Conservation (phyloP, 2,888 invertebrate genomes). For the Archips crataeganus region DNA sequence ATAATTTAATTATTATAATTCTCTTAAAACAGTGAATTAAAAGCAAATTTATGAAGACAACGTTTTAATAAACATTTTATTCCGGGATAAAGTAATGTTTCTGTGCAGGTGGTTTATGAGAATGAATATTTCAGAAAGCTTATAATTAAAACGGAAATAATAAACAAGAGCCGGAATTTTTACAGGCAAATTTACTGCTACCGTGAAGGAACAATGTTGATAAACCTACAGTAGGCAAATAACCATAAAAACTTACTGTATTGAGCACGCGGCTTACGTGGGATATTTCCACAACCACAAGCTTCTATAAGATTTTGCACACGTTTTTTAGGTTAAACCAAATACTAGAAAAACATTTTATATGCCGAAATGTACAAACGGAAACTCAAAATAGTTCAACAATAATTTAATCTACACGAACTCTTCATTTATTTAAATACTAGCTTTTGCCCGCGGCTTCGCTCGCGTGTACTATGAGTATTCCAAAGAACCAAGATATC, state of each 20-base stretch:
- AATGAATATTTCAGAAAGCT: conserved; percentile 50
- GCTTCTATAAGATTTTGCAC: too few relatives aligned
- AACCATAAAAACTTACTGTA: not conserved
- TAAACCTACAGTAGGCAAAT: conserved; percentile 14
- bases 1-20: not conserved
- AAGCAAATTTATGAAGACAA: not conserved
- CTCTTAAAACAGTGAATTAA: not conserved
- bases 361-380: too few relatives aligned
- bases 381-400: too few relatives aligned
- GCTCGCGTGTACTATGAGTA: too few relatives aligned
- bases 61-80: conserved; percentile 22
- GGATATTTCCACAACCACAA: too few relatives aligned
- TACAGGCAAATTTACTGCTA: conserved; percentile 62
- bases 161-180: conserved; percentile 65
- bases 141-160: conserved; percentile 68
- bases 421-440: too few relatives aligned
- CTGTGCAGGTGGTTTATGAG: conserved; percentile 24
- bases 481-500: too few relatives aligned
- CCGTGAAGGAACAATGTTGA: conserved; percentile 46
- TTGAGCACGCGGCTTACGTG: too few relatives aligned
- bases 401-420: too few relatives aligned
- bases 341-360: too few relatives aligned
- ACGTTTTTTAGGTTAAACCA: too few relatives aligned
- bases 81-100: conserved; percentile 14
- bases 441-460: too few relatives aligned